Percentiles rank a stretch among this genome's conserved stretches.
These are phyloP conservation scores for Esox masquinongy DNA, from an alignment of 2,797 vertebrate genomes.

Conservation along the genomic window DNA sequence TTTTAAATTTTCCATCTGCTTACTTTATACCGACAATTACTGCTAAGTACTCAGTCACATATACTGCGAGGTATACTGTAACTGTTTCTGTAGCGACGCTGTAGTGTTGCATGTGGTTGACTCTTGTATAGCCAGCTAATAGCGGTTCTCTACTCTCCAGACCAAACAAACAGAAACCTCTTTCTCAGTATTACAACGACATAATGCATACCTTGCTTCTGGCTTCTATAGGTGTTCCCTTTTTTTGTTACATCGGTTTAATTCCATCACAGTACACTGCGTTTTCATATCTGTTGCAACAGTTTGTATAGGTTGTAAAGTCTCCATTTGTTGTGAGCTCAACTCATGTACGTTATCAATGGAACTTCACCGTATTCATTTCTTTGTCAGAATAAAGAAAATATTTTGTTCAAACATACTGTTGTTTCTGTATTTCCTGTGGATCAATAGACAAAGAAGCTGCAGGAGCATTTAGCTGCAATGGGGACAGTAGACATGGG, in stretches of 20 bases:
- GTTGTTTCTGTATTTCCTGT: conserved; percentile 8
- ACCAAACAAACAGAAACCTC: conserved; percentile 37
- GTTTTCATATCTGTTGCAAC: conserved; percentile 71
- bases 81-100: background rate
- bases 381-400: conserved; percentile 82
- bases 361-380: conserved; percentile 73
- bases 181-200: conserved; percentile 62
- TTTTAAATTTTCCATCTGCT: background rate
- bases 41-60: background rate
- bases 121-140: conserved; percentile 12
- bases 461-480: background rate
- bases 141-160: background rate
- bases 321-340: conserved; percentile 70
- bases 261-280: conserved; percentile 46
- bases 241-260: conserved; percentile 51
- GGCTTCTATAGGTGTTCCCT: conserved; percentile 62
- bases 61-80: no score
- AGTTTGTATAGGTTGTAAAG: conserved; percentile 79
- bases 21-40: background rate
- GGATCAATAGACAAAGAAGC: background rate
- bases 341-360: conserved; percentile 74
- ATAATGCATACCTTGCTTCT: conserved; percentile 50
- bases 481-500: no score
- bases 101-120: conserved; percentile 16
- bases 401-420: conserved; percentile 76